Conservation (phyloP, 2,113 vertebrate genomes). For the Corynorhinus townsendii region DNA sequence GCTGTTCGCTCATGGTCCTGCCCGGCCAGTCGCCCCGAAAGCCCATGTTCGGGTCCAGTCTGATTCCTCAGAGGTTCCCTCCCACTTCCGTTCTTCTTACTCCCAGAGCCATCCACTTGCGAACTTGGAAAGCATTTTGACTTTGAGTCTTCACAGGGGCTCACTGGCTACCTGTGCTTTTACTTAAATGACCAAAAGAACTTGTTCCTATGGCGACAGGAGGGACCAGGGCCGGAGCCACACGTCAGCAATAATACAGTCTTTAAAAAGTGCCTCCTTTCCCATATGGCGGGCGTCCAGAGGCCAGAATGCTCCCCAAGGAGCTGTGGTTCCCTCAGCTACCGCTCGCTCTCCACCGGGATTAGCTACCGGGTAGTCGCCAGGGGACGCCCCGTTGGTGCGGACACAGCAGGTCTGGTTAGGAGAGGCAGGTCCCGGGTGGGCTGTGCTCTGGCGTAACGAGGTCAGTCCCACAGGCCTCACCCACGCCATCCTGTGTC, state of each 20-base stretch:
- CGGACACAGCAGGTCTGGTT: background rate
- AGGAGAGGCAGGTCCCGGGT: background rate
- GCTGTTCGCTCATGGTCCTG: too few species aligned
- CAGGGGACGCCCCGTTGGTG: rapidly evolving
- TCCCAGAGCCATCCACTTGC: background rate
- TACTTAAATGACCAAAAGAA: background rate
- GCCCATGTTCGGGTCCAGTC: background rate
- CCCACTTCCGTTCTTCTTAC: background rate
- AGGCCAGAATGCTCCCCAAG: rapidly evolving
- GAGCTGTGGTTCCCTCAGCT: rapidly evolving
- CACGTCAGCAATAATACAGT: too few species aligned
- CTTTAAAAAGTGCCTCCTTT: background rate
- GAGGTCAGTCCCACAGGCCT: background rate
- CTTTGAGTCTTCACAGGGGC: background rate
- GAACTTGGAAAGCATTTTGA: background rate
- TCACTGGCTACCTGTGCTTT: background rate
- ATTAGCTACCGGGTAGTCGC: background rate
- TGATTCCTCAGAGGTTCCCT: background rate
- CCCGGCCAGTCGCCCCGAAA: background rate
- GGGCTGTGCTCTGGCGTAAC: rapidly evolving
- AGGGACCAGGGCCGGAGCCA: background rate
- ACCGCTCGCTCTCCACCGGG: rapidly evolving
- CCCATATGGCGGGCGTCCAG: rapidly evolving
- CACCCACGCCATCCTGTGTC: rapidly evolving
- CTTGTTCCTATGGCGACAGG: rapidly evolving